Evolutionary conservation across 1,140 invertebrate species (phyloP).

Genomic region (Ips typographus): DNA sequence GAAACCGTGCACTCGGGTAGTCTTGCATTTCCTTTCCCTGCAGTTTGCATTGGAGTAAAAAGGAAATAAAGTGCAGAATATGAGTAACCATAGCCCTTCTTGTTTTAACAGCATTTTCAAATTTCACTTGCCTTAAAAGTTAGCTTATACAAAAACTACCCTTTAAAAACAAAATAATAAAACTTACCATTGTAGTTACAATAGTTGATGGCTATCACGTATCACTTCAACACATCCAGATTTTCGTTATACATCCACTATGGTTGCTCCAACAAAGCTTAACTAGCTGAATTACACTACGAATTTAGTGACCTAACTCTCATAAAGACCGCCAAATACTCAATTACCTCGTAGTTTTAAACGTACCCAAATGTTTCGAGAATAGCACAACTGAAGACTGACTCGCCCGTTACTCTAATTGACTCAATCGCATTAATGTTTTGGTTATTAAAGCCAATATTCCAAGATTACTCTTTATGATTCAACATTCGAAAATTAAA

Average conservation of each 20-base stretch:
- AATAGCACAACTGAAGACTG: background rate
- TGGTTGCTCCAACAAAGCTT: slow-evolving; percentile 39
- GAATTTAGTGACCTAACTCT: slow-evolving; percentile 28
- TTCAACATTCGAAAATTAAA: background rate
- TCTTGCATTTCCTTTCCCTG: slow-evolving; percentile 37
- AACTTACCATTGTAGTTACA: background rate
- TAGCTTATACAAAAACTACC: background rate
- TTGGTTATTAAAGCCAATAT: slow-evolving; percentile 2
- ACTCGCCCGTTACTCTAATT: background rate
- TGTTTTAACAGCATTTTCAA: background rate
- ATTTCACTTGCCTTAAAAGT: background rate
- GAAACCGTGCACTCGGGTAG: slow-evolving; percentile 35
- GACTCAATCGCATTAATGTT: slow-evolving; percentile 6
- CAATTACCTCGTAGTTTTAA: slow-evolving; percentile 8
- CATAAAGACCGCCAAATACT: background rate
- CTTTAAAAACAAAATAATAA: background rate
- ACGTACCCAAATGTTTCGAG: background rate
- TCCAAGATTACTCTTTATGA: background rate
- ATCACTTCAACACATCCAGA: background rate
- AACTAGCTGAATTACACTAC: slow-evolving; percentile 44
- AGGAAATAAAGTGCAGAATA: slow-evolving; percentile 4
- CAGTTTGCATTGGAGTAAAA: slow-evolving; percentile 25
- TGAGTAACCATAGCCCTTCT: slow-evolving; percentile 12
- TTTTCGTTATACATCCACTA: background rate
- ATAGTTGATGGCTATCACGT: background rate